Conservation (phyloP, 2,113 vertebrate genomes). For the Pluvialis apricaria region DNA sequence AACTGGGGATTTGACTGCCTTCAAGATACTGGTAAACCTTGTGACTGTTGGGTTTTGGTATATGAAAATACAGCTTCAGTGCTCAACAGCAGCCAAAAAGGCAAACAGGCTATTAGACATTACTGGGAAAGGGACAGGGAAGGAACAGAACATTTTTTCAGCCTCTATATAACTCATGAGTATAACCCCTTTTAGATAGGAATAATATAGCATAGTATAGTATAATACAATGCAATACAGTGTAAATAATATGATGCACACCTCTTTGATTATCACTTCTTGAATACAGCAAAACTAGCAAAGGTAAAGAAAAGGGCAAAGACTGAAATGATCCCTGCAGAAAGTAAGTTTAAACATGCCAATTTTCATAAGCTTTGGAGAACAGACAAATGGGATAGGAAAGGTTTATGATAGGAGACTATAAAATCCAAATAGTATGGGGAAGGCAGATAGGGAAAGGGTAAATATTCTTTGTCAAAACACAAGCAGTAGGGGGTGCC, state of each 20-base stretch:
- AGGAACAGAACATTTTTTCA: neutral
- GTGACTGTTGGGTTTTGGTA: neutral
- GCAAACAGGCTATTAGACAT: neutral
- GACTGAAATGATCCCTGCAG: neutral
- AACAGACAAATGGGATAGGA: neutral
- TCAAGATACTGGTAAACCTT: neutral
- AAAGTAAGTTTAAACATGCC: neutral
- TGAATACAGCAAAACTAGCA: neutral
- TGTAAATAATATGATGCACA: neutral
- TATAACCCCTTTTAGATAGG: neutral
- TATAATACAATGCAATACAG: neutral
- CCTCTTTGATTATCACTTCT: neutral
- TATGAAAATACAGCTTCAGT: neutral
- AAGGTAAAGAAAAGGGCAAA: neutral
- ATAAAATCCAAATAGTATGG: neutral
- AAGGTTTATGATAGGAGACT: neutral
- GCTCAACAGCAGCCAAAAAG: neutral
- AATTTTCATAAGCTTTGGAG: neutral
- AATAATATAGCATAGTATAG: neutral
- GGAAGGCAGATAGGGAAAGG: neutral
- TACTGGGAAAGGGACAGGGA: neutral
- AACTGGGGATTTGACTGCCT: neutral
- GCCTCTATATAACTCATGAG: neutral
- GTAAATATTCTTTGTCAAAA: slow-evolving; percentile 33
- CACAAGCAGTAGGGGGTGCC: slow-evolving; percentile 13